These are phyloP conservation scores for Drosophila atripex DNA, from an alignment of 2,888 invertebrate genomes.

Conservation along the genomic window DNA sequence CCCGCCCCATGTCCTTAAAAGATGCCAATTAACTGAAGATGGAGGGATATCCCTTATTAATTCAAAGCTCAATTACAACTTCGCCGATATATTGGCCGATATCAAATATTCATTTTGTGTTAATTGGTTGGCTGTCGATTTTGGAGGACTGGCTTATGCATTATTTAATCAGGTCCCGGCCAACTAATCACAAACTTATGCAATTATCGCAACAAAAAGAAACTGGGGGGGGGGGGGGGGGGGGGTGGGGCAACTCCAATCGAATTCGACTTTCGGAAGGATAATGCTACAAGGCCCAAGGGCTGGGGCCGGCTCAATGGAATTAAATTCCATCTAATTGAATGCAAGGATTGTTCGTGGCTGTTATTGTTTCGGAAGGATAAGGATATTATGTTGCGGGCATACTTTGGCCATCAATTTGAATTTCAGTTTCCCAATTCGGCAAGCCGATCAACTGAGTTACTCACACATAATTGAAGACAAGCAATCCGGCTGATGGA, in stretches of 20 bases:
- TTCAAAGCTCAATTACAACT: constrained; percentile 23
- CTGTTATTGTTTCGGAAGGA: constrained; percentile 8
- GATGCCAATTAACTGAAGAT: background rate
- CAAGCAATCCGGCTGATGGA: constrained; percentile 17
- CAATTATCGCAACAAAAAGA: constrained; percentile 60
- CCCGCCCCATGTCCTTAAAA: background rate
- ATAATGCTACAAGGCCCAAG: background rate
- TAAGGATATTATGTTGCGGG: constrained; percentile 9
- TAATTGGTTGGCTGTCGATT: constrained; percentile 28
- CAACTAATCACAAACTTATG: constrained; percentile 71
- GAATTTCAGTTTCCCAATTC: constrained; percentile 2
- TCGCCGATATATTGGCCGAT: constrained; percentile 9
- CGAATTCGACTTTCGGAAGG: constrained; percentile 41
- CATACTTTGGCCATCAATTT: constrained; percentile 9
- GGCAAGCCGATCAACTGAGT: constrained; percentile 14
- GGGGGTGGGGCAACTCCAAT: constrained; percentile 60
- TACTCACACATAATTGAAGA: constrained; percentile 24
- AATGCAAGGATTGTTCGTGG: constrained; percentile 6
- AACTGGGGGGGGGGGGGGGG: too few relatives aligned
- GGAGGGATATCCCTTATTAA: constrained; percentile 16
- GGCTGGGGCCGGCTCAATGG: constrained; percentile 4
- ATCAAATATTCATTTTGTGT: constrained; percentile 31
- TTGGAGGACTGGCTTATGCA: constrained; percentile 16
- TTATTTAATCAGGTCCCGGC: constrained; percentile 54
- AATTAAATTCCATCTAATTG: constrained; percentile 43